Percentiles rank a stretch among this genome's conserved stretches.
phyloP scores from a whole-genome alignment of 2,888 invertebrate genomes.

The Drosophila buzzatii region DNA sequence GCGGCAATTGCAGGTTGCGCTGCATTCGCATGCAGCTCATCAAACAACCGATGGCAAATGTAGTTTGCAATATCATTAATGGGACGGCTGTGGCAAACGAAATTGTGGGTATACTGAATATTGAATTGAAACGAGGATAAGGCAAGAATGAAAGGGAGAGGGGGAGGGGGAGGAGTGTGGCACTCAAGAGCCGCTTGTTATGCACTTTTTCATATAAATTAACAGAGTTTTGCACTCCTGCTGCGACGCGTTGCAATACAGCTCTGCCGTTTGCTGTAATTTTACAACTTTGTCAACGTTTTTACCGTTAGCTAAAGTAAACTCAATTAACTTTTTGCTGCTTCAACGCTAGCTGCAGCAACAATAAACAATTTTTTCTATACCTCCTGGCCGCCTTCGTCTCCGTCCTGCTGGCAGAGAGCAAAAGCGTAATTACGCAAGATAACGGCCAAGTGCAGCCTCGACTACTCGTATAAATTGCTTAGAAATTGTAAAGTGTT shows the following conservation, averaged over 20 bases:
- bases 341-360: constrained; percentile 52
- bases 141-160: background rate
- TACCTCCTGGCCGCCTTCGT: constrained; percentile 34
- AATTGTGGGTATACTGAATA: constrained; percentile 42
- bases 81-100: constrained; percentile 40
- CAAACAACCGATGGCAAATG: constrained; percentile 63
- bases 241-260: constrained; percentile 22
- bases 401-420: constrained; percentile 14
- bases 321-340: constrained; percentile 80
- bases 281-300: constrained; percentile 79
- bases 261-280: constrained; percentile 56
- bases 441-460: constrained; percentile 78
- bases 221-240: constrained; percentile 59
- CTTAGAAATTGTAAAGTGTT: constrained; percentile 74
- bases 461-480: constrained; percentile 67
- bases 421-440: constrained; percentile 70
- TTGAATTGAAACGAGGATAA: background rate
- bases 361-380: constrained; percentile 76
- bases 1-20: constrained; percentile 16
- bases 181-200: constrained; percentile 42
- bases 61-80: constrained; percentile 70
- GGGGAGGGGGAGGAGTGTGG: background rate
- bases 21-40: constrained; percentile 25
- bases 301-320: constrained; percentile 74
- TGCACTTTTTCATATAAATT: constrained; percentile 72